A percentile compares a stretch with the other conserved stretches of the same genome.
phyloP scores from a whole-genome alignment of 2,888 invertebrate species.

The Germaria angustata region DNA sequence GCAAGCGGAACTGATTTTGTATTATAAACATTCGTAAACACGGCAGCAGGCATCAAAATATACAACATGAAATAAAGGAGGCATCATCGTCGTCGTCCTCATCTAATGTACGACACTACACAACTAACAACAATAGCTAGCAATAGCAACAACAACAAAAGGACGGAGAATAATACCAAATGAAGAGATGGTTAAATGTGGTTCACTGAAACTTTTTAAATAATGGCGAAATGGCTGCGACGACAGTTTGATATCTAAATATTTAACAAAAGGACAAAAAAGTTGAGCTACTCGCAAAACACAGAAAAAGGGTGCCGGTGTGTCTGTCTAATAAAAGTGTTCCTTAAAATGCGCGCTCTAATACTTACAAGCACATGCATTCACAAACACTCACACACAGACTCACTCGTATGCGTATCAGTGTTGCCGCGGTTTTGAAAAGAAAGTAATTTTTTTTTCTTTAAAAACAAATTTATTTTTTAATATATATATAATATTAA shows the following conservation, averaged over 20 bases:
- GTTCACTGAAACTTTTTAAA: constrained; percentile 46
- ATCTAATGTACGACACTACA: constrained; percentile 20
- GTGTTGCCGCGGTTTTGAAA: constrained; percentile 28
- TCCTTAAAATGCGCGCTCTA: constrained; percentile 9
- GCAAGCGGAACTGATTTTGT: constrained; percentile 75
- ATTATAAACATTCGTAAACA: constrained; percentile 75
- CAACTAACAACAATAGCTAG: constrained; percentile 19
- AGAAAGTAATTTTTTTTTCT: too few species aligned
- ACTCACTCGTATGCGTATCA: not conserved
- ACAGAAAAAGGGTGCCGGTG: constrained; percentile 51
- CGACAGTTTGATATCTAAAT: constrained; percentile 66
- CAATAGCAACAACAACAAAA: constrained; percentile 18
- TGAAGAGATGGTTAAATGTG: constrained; percentile 57
- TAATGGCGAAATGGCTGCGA: constrained; percentile 66
- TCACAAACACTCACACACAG: not conserved
- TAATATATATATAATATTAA: too few species aligned
- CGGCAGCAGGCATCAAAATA: constrained; percentile 70
- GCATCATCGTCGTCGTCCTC: constrained; percentile 32
- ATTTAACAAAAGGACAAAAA: constrained; percentile 43
- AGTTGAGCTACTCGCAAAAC: not conserved
- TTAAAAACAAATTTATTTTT: too few species aligned
- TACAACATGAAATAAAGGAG: constrained; percentile 50
- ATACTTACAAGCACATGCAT: not conserved
- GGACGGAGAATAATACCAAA: constrained; percentile 14
- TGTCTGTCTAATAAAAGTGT: not conserved